Conservation (phyloP, 2,888 invertebrate genomes). For the Drosophila multiciliata region DNA sequence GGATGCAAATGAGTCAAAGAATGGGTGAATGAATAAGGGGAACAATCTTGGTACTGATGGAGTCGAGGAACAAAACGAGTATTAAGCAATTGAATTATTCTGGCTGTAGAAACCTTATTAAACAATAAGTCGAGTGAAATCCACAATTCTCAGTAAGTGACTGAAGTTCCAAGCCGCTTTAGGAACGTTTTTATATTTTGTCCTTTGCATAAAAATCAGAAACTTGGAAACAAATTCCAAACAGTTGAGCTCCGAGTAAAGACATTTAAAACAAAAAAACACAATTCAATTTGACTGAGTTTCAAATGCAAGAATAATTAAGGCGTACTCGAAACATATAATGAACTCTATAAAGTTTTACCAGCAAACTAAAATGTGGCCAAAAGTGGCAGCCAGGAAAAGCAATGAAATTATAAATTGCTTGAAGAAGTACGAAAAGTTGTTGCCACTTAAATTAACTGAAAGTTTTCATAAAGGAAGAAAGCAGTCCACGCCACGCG, state of each 20-base stretch:
- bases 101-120: not conserved
- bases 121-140: not conserved
- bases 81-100: not conserved
- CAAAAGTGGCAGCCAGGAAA: conserved; percentile 10
- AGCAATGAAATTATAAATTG: conserved; percentile 51
- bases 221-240: conserved; percentile 17
- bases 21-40: not conserved
- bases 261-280: conserved; percentile 28
- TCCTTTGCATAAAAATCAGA: conserved; percentile 25
- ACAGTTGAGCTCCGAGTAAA: conserved; percentile 16
- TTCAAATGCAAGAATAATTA: conserved; percentile 47
- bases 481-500: conserved; percentile 22
- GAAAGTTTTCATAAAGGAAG: conserved; percentile 38
- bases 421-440: conserved; percentile 30
- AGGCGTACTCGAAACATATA: conserved; percentile 38
- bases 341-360: conserved; percentile 56
- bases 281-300: conserved; percentile 38
- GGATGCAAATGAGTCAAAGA: not conserved
- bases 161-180: not conserved
- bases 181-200: not conserved
- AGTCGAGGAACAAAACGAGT: not conserved
- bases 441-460: conserved; percentile 27
- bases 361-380: conserved; percentile 41
- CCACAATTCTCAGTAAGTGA: not conserved
- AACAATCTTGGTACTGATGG: not conserved